Evolutionary conservation across 2,113 vertebrate genomes (phyloP).

Genomic region (Chinchilla lanigera): DNA sequence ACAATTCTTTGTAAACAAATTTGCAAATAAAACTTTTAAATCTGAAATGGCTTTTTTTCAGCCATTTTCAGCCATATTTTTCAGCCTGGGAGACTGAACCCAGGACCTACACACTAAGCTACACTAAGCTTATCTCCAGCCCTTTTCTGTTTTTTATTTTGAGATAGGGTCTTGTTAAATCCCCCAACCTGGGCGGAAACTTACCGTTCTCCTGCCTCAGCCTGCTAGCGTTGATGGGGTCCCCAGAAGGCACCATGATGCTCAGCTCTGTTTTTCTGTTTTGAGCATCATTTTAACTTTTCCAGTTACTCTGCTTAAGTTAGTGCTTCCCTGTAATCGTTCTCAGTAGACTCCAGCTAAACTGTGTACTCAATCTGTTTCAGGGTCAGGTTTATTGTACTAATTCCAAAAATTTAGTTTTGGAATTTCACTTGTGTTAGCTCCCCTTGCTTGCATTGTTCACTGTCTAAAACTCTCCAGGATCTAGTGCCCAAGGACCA

Average conservation of each 20-base stretch:
- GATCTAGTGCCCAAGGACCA: not conserved
- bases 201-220: not conserved
- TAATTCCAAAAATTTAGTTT: not conserved
- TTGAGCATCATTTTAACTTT: not conserved
- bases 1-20: constrained; percentile 38
- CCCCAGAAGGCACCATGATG: too few species aligned
- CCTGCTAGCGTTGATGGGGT: not conserved
- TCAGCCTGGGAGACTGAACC: not conserved
- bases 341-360: constrained; percentile 7
- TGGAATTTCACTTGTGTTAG: constrained; percentile 3
- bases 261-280: not conserved
- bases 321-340: not conserved
- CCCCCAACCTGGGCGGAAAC: not conserved
- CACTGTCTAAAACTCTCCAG: not conserved
- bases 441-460: not conserved
- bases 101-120: not conserved
- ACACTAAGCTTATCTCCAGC: not conserved
- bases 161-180: not conserved
- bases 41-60: not conserved
- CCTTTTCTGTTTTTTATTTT: not conserved
- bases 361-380: not conserved
- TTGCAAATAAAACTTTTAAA: constrained; percentile 14
- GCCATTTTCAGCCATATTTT: not conserved
- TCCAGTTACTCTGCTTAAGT: not conserved
- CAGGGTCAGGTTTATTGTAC: constrained; percentile 9